Evolutionary conservation across 2,113 vertebrate species (phyloP).

Genomic region (Neomonachus schauinslandi): DNA sequence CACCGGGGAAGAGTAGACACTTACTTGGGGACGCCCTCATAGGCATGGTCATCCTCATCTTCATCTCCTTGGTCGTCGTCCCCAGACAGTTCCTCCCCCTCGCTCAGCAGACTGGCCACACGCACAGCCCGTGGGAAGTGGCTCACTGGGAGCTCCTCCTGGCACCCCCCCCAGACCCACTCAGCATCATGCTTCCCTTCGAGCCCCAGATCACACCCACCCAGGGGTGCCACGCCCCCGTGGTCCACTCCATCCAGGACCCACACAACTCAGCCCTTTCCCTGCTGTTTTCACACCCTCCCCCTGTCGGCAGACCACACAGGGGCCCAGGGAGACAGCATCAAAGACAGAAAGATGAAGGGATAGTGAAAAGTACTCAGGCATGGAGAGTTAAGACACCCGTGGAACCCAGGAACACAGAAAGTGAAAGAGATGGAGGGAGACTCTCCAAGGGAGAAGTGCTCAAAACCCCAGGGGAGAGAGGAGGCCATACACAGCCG

Average conservation of each 20-base stretch:
- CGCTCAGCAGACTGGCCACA: conserved; percentile 80
- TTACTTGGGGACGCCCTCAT: conserved; percentile 68
- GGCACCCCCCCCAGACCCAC: neutral
- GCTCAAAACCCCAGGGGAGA: neutral
- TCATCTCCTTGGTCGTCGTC: conserved; percentile 71
- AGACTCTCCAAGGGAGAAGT: neutral
- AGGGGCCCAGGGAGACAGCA: neutral
- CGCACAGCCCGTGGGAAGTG: conserved; percentile 47
- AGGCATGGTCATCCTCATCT: conserved; percentile 71
- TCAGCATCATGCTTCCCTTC: conserved; percentile 1
- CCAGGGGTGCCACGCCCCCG: neutral
- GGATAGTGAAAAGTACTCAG: neutral
- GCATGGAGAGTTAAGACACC: neutral
- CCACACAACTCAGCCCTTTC: conserved; percentile 13
- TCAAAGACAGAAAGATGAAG: neutral
- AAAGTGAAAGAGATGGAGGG: conserved; percentile 33
- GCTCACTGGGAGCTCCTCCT: conserved; percentile 66
- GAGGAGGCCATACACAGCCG: neutral
- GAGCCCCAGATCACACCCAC: neutral
- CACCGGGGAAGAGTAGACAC: neutral
- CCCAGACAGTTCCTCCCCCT: conserved; percentile 80
- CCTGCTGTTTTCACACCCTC: conserved; percentile 34
- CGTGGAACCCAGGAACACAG: neutral
- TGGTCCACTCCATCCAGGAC: neutral
- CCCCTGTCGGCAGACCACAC: neutral